These are phyloP conservation scores for Eueides isabella DNA, from an alignment of 1,140 invertebrate genomes.

Conservation along the genomic window DNA sequence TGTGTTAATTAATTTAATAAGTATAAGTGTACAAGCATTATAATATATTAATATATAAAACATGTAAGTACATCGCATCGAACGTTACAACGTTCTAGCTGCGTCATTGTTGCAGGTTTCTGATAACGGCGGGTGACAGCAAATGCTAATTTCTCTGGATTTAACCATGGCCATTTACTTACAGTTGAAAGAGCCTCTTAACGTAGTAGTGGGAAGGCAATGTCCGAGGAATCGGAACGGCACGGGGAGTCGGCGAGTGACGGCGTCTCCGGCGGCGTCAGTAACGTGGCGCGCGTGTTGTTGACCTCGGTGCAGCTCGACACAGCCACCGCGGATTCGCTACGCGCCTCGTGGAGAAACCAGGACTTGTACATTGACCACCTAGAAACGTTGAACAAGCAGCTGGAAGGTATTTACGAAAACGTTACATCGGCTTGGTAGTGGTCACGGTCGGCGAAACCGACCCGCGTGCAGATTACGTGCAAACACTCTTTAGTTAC, in stretches of 20 bases:
- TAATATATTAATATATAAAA: constrained; percentile 36
- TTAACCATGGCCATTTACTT: constrained; percentile 68
- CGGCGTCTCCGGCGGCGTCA: constrained; percentile 60
- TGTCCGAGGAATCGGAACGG: constrained; percentile 77
- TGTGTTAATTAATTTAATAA: constrained; percentile 37
- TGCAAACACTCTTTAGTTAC: constrained; percentile 67
- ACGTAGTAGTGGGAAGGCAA: constrained; percentile 74
- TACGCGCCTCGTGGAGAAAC: constrained; percentile 76
- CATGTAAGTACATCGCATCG: constrained; percentile 61
- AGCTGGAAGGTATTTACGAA: constrained; percentile 82
- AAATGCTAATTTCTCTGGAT: constrained; percentile 54
- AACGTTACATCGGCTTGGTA: constrained; percentile 77
- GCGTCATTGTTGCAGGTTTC: constrained; percentile 64
- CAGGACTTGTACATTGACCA: constrained; percentile 82
- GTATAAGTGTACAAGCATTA: constrained; percentile 40
- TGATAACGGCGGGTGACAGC: constrained; percentile 65
- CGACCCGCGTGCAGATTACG: constrained; percentile 58
- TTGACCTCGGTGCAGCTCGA: constrained; percentile 77
- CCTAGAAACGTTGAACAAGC: constrained; percentile 80
- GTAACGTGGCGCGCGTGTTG: constrained; percentile 71
- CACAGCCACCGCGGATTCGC: constrained; percentile 69
- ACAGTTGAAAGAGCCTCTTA: constrained; percentile 71
- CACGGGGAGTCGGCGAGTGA: constrained; percentile 71
- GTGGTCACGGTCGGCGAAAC: constrained; percentile 63
- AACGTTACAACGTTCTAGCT: constrained; percentile 34